Percentiles rank a stretch among this genome's conserved stretches.
These are phyloP conservation scores for Melanostoma mellinum DNA, from an alignment of 2,888 invertebrate genomes.

Conservation along the genomic window DNA sequence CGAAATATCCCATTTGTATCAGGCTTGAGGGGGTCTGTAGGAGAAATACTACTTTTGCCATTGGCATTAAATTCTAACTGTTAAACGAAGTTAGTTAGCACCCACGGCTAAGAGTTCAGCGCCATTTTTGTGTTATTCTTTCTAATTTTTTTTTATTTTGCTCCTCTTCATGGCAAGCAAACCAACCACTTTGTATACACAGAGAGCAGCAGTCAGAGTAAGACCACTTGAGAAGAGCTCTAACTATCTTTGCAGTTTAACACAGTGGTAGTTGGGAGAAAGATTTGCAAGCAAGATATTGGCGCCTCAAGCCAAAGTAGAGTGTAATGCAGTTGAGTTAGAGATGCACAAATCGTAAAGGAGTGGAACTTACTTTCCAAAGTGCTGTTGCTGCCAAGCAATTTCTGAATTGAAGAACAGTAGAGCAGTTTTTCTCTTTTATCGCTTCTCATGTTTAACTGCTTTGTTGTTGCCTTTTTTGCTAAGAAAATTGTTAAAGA, in stretches of 20 bases:
- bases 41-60: conserved; percentile 38
- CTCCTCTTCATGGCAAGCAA: not conserved
- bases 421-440: conserved; percentile 16
- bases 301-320: conserved; percentile 42
- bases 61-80: conserved; percentile 72
- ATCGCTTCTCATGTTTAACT: not conserved
- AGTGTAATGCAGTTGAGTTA: conserved; percentile 42
- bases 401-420: conserved; percentile 51
- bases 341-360: conserved; percentile 7
- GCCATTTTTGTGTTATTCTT: conserved; percentile 21
- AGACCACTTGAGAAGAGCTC: conserved; percentile 34
- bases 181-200: conserved; percentile 25
- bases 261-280: conserved; percentile 11
- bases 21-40: not conserved
- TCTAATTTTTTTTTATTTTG: not conserved
- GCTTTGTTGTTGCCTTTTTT: conserved; percentile 1
- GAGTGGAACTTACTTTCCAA: conserved; percentile 53
- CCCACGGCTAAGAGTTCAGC: conserved; percentile 69
- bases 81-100: conserved; percentile 72
- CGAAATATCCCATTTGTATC: conserved; percentile 37
- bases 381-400: conserved; percentile 30
- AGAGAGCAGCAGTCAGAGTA: not conserved
- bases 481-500: conserved; percentile 21
- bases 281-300: conserved; percentile 56
- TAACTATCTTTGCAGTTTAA: conserved; percentile 44